Evolutionary conservation across 2,113 vertebrate genomes (phyloP).

Genomic region (Chauna torquata): DNA sequence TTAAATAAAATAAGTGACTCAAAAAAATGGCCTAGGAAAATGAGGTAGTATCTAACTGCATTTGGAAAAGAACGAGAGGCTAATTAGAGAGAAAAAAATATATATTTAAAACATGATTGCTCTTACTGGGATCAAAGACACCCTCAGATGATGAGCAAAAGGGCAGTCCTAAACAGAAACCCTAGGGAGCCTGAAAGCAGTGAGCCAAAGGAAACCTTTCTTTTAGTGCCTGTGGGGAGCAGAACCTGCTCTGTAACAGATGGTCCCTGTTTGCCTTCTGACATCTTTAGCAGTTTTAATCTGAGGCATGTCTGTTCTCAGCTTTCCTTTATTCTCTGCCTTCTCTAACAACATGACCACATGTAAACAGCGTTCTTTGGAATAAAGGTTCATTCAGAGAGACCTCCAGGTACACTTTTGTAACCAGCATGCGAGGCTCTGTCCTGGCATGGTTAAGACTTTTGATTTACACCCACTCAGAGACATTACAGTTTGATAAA

Average conservation of each 20-base stretch:
- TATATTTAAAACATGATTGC: neutral
- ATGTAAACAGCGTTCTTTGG: neutral
- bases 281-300: slow-evolving; percentile 16
- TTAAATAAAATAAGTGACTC: slow-evolving; percentile 4
- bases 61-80: neutral
- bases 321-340: neutral
- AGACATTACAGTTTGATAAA: neutral
- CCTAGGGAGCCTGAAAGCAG: neutral
- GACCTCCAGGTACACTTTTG: neutral
- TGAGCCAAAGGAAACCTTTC: slow-evolving; percentile 10
- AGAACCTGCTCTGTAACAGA: slow-evolving; percentile 18
- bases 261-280: neutral
- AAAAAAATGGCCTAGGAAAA: neutral
- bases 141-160: neutral
- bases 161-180: neutral
- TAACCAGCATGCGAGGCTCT: neutral
- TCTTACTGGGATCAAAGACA: neutral
- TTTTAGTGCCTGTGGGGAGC: neutral
- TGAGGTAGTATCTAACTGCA: neutral
- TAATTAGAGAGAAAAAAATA: neutral
- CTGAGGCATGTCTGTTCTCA: neutral
- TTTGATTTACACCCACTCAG: neutral
- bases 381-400: neutral
- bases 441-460: neutral
- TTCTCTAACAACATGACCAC: neutral